Percentiles rank a stretch among this genome's conserved stretches.
phyloP scores from a whole-genome alignment of 2,797 vertebrate species.

The Nothura maculosa region DNA sequence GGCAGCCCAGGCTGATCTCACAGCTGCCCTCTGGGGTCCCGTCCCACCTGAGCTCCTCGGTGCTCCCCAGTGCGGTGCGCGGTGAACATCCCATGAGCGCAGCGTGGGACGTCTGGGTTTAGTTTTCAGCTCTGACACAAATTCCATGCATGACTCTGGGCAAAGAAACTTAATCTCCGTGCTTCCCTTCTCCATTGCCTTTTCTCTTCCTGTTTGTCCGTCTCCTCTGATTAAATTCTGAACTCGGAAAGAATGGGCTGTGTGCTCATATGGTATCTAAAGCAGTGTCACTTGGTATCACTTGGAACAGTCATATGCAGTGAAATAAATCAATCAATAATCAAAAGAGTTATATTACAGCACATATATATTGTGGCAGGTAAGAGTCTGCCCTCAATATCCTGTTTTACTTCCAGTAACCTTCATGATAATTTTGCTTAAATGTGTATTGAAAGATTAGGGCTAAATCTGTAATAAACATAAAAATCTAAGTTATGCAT shows the following conservation, averaged over 20 bases:
- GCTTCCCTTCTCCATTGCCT: slow-evolving; percentile 37
- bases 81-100: background rate
- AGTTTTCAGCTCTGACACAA: slow-evolving; percentile 32
- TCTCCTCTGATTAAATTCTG: slow-evolving; percentile 46
- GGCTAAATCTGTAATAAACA: slow-evolving; percentile 20
- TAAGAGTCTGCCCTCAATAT: slow-evolving; percentile 1
- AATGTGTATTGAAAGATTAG: slow-evolving; percentile 45
- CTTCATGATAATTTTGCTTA: slow-evolving; percentile 42
- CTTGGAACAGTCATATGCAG: slow-evolving; percentile 45
- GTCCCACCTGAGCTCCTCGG: rapidly evolving
- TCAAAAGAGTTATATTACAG: slow-evolving; percentile 30
- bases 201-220: background rate
- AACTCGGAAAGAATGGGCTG: slow-evolving; percentile 23
- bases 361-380: background rate
- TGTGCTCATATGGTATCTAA: slow-evolving; percentile 42
- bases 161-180: slow-evolving; percentile 15
- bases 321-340: slow-evolving; percentile 64
- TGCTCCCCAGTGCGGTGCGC: background rate
- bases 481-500: slow-evolving; percentile 45
- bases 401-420: slow-evolving; percentile 30
- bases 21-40: rapidly evolving
- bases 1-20: rapidly evolving
- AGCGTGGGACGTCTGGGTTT: background rate
- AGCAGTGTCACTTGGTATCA: slow-evolving; percentile 33
- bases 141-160: background rate